Base-by-base conservation (phyloP, 2,888 invertebrate genomes). In the Falcaria lacertinaria region DNA sequence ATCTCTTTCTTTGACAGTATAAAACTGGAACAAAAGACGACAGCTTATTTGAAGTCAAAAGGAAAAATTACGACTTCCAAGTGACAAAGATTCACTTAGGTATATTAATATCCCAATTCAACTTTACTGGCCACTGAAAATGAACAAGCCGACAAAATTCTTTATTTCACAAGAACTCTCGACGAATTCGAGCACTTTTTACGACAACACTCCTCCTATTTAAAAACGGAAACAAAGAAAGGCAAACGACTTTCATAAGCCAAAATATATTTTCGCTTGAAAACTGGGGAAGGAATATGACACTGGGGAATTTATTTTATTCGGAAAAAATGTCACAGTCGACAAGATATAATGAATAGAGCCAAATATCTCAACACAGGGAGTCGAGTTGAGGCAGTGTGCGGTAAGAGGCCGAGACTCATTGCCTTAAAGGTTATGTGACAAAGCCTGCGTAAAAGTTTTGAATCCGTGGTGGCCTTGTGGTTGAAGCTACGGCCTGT, bases 291-390 rank as follows among this genome's bases (percentile, higher is more conserved):
- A 60, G 59, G 64, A 70, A 61, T 69, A 65, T 61, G 58, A 58
- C 55, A 49, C 50, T 52, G 38, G 39, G 50, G 54, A 48, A 52
- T 48, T 53, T 61, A 54, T 65, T 54, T 52, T 52, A 58, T 58
- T 52, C 52, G 33, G 35, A 43, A 52, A 56, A 64, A 60, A 47
- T 35, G 50, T 52, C 51, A 47, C 55, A 57, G 53, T 45, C 39
- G 47, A 50, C 43, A 41, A 39, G 51, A 48, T 44, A 61, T 70
- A 67, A 69, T 66, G 65, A 67, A 64, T 59, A 52, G 56, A 60
- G 67, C 64, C 66, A 69, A 70, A 64, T 66, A 56, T 63, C 54
- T 65, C 55, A 55, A 60, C 52, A 59, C 50, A 47, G 50, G 44
- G 47, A 49, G 47, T 43, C 41, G 34, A 40, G 51, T 42, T 46